A percentile compares a stretch with the other conserved stretches of the same genome.
Conservation (phyloP, 2,888 invertebrate genomes). For the Drosophila barbarae region DNA sequence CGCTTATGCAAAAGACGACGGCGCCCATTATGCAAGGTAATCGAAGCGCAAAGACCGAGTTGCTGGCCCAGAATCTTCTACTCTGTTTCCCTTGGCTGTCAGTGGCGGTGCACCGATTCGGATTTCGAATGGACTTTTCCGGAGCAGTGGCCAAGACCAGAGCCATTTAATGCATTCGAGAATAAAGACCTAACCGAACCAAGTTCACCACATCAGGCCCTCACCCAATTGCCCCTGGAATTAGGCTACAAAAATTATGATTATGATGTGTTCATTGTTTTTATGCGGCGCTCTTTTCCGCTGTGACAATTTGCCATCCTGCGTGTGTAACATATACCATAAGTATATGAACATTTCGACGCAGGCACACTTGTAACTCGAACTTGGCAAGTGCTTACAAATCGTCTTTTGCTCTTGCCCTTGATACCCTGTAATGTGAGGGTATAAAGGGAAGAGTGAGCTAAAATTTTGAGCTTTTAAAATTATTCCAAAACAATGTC, state of each 20-base stretch:
- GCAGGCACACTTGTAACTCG: conserved; percentile 36
- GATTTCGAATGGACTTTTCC: conserved; percentile 18
- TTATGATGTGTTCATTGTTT: conserved; percentile 75
- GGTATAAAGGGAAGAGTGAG: not conserved
- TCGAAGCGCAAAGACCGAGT: conserved; percentile 56
- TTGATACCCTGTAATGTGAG: conserved; percentile 1
- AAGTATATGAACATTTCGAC: conserved; percentile 2
- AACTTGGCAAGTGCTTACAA: conserved; percentile 63
- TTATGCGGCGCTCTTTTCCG: conserved; percentile 50
- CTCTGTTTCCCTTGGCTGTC: conserved; percentile 40
- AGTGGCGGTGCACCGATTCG: conserved; percentile 34
- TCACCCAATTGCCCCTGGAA: conserved; percentile 47
- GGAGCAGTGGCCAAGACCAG: conserved; percentile 29
- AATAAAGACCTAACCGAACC: conserved; percentile 6
- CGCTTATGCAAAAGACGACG: conserved; percentile 57
- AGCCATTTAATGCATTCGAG: conserved; percentile 20
- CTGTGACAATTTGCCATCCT: conserved; percentile 44
- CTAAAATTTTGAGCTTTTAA: rapidly evolving
- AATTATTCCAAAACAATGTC: not conserved
- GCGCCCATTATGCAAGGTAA: conserved; percentile 67
- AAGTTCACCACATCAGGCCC: conserved; percentile 8
- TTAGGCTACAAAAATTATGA: conserved; percentile 71
- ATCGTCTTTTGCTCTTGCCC: conserved; percentile 43
- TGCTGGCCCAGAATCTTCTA: conserved; percentile 1
- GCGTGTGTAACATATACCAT: conserved; percentile 3